Base-by-base conservation (phyloP, 2,888 invertebrate genomes). In the Dicyrtomina minuta region DNA sequence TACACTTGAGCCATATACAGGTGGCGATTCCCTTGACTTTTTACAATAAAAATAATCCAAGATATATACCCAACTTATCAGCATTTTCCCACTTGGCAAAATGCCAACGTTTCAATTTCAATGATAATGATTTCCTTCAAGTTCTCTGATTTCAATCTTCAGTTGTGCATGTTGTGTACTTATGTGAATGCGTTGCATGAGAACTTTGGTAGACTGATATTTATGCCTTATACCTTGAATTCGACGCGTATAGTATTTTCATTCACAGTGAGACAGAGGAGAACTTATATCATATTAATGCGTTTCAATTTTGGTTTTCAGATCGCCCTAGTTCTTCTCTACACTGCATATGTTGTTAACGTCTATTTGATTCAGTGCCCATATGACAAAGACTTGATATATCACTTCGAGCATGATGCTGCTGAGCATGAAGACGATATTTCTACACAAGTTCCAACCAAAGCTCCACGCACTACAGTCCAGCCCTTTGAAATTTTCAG, bases 311-410 rank as follows among this genome's bases (percentile, higher is more conserved):
- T 26, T 62, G 58, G 13, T 49, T 71, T 55, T 46, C 43, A 71
- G 73, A 73, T 74, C 39, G 72, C 72, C 10, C 72, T 90, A 79
- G 92, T 91, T 13, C 83, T 88, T 0, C 82, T 91, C 56, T 91
- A 89, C 79, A 90, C 91, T 5, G 81, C 87, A 17, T 92, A 90
- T 77, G 87, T 90, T 61, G 83, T 88, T 13, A 88, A 89, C 75
- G 86, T 83, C 80, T 85, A 77, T 68, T 61, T 77, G 1, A 72
- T 72, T 4, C 60, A 66, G 58, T 77, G 75, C 61, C 77, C 75
- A 13, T 70, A 60, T 17, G 49, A 49, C 24, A 33, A 60, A 60
- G 56, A 56, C 22, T 17, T 24, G 26, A 8, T 33, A n/a, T 49
- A 20, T 22, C 22, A 22, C n/a, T n/a, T n/a, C 4, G 53, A 53